phyloP scores from a whole-genome alignment of 2,797 vertebrate species.

The Cetoscarus ocellatus region DNA sequence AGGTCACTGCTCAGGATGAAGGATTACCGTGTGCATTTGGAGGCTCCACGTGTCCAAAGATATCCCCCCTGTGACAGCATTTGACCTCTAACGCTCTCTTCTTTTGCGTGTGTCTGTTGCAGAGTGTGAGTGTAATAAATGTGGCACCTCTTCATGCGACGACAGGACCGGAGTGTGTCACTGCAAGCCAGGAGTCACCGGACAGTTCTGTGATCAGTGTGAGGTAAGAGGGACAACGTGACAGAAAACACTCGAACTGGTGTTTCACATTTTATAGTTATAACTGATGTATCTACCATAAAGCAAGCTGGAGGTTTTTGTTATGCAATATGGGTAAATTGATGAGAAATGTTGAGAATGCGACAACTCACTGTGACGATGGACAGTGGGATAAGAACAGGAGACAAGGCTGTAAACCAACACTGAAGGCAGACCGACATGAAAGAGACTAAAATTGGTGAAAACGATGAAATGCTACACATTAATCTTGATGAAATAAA shows the following conservation, averaged over 20 bases:
- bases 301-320: not conserved
- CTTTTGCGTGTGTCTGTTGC: slow-evolving; percentile 34
- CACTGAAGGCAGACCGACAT: too few relatives aligned
- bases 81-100: slow-evolving; percentile 39
- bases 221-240: slow-evolving; percentile 77
- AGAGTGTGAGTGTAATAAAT: slow-evolving; percentile 86
- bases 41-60: slow-evolving; percentile 47
- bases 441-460: too few relatives aligned
- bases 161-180: slow-evolving; percentile 87
- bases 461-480: too few relatives aligned
- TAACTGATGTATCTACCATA: not conserved
- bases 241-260: not conserved
- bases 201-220: slow-evolving; percentile 85
- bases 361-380: too few relatives aligned
- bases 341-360: too few relatives aligned
- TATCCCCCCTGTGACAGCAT: slow-evolving; percentile 39
- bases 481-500: too few relatives aligned
- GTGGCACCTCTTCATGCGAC: slow-evolving; percentile 87
- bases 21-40: slow-evolving; percentile 20
- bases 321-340: too few relatives aligned
- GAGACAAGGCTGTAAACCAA: too few relatives aligned
- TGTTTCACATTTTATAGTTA: not conserved
- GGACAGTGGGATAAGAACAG: too few relatives aligned
- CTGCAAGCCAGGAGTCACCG: slow-evolving; percentile 87
- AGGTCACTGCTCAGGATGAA: slow-evolving; percentile 26